Evolutionary conservation across 2,888 invertebrate species (phyloP), one percentile per base, ranked within the genome.

Genomic region (Conchocele bisecta): DNA sequence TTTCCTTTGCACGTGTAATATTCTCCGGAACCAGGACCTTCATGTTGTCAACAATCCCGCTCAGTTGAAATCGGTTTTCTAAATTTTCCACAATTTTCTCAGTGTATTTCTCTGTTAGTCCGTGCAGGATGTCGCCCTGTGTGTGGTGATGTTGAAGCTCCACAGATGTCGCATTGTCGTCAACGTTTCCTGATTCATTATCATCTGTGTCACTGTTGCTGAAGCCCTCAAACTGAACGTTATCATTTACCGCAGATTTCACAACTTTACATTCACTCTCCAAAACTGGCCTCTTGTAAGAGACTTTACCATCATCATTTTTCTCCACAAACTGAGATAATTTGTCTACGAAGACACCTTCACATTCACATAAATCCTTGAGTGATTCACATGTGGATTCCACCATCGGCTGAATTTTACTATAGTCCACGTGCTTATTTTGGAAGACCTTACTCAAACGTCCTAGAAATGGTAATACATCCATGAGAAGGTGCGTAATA

Each of bases 401-500:
- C 11, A 76, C 56, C 15, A 58, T 29, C 20, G 71, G 68, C 41
- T 26, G 24, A 1, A 79, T 60, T 13, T n/a, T 46, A 42, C 59
- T 71, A 20, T 73, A 75, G 29, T 73, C 70, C n/a, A 70, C 5
- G 26, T 29, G 28, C 20, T 73, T 44, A 24, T 20, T 20, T 39
- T 79, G 54, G 46, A 72, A 75, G 9, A 50, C 51, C 26, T 67
- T 63, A 4, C 42, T 39, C 1, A 78, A 20, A 5, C 57, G 39
- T 3, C 46, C 39, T 9, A 72, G 39, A 26, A 73, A 61, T 17
- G 79, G 75, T 3, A 72, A 42, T 6, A 76, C 60, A 31, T 79
- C 76, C 74, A 79, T 67, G 37, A 79, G 24, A 37, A 79, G 17
- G 39, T 79, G 79, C 6, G 67, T 70, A 11, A 70, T 41, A 1